These are phyloP conservation scores for Mustela nigripes DNA, from an alignment of 2,113 vertebrate species.

Conservation along the genomic window DNA sequence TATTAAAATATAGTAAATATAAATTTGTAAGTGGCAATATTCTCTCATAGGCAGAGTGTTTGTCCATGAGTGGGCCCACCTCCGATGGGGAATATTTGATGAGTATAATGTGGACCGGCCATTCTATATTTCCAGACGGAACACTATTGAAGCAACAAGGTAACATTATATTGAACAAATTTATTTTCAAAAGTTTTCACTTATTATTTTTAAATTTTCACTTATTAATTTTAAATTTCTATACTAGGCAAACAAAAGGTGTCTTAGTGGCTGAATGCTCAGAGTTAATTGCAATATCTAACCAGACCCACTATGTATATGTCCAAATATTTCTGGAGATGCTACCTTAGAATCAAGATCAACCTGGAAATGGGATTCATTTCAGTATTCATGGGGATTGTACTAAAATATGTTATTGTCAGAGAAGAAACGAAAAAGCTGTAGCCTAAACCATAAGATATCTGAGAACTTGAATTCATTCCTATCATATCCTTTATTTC, in stretches of 20 bases:
- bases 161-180: slow-evolving; percentile 65
- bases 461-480: neutral
- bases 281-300: neutral
- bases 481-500: neutral
- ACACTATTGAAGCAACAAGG: slow-evolving; percentile 85
- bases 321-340: neutral
- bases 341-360: neutral
- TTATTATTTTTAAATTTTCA: neutral
- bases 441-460: neutral
- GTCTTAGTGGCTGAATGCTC: neutral
- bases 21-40: slow-evolving; percentile 41
- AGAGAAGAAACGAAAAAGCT: slow-evolving; percentile 25
- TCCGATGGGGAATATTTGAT: slow-evolving; percentile 89
- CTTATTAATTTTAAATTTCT: neutral
- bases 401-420: neutral
- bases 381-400: neutral
- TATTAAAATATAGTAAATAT: neutral
- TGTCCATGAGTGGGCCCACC: slow-evolving; percentile 90
- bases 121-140: slow-evolving; percentile 79
- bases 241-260: neutral
- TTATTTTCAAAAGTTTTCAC: slow-evolving; percentile 27
- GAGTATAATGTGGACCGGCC: slow-evolving; percentile 84
- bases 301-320: neutral
- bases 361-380: neutral
- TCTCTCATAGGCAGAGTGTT: slow-evolving; percentile 85